phyloP scores from a whole-genome alignment of 2,888 invertebrate species.

The Apantesis nais region DNA sequence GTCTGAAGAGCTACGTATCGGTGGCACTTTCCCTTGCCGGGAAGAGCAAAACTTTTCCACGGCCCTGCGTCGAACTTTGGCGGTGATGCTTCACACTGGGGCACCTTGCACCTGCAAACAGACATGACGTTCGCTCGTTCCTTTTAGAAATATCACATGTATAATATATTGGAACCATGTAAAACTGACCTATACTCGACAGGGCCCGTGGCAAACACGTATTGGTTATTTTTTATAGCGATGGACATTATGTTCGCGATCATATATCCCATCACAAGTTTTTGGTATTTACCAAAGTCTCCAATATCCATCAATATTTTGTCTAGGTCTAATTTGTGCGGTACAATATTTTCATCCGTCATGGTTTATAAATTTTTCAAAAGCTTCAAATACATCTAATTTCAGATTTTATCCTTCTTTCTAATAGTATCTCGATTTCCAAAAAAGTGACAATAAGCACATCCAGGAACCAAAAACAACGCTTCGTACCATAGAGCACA shows the following conservation, averaged over 20 bases:
- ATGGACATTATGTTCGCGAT: background rate
- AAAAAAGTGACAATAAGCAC: background rate
- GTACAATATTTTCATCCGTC: background rate
- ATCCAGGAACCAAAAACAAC: background rate
- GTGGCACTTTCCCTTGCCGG: background rate
- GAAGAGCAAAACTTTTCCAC: slow-evolving; percentile 4
- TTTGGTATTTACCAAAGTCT: background rate
- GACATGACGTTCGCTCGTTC: background rate
- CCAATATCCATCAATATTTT: slow-evolving; percentile 4
- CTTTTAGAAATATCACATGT: background rate
- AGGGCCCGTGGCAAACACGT: slow-evolving; percentile 10
- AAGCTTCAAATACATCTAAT: background rate
- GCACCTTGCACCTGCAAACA: slow-evolving; percentile 8
- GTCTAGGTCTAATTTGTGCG: background rate
- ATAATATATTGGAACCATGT: background rate
- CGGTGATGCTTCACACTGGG: slow-evolving; percentile 8
- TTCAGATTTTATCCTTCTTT: background rate
- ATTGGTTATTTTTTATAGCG: slow-evolving; percentile 8
- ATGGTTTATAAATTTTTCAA: background rate
- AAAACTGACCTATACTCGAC: slow-evolving; percentile 5
- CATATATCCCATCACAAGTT: slow-evolving; percentile 2
- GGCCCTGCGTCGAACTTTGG: background rate
- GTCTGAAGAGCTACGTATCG: background rate
- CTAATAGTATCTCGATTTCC: background rate
- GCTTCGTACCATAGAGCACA: background rate